A percentile compares a stretch with the other conserved stretches of the same genome.
Conservation (phyloP, 2,888 invertebrate species). For the Rhimphoctona megacephalus region DNA sequence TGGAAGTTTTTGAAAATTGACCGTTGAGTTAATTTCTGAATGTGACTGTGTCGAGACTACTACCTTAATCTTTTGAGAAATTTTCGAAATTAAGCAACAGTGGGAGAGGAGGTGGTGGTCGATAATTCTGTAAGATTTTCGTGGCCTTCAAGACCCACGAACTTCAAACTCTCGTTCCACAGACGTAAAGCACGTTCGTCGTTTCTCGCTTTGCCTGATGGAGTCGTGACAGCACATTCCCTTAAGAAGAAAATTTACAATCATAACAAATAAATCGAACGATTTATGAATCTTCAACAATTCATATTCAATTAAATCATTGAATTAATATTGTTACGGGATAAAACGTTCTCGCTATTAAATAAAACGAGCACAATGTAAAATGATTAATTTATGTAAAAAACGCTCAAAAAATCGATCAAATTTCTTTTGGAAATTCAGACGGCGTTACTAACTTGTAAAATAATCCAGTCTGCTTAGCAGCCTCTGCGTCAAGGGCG, state of each 20-base stretch:
- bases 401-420: not conserved
- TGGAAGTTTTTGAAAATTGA: too few species aligned
- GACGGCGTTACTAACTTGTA: conserved; percentile 85
- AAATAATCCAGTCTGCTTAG: conserved; percentile 87
- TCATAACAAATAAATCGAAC: not conserved
- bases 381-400: not conserved
- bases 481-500: conserved; percentile 89
- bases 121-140: not conserved
- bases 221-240: conserved; percentile 86
- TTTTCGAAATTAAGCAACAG: not conserved
- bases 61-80: not conserved
- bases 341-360: too few species aligned
- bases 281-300: not conserved
- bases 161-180: conserved; percentile 87
- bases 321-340: too few species aligned
- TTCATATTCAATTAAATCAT: too few species aligned
- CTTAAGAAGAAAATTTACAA: conserved; percentile 79
- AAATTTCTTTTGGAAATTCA: not conserved
- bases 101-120: not conserved
- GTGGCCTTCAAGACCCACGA: conserved; percentile 69
- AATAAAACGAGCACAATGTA: not conserved
- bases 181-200: conserved; percentile 87
- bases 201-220: conserved; percentile 86
- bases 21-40: too few species aligned
- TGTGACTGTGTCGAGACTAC: too few species aligned